Evolutionary conservation across 2,797 vertebrate species (phyloP), one percentile per base, ranked within the genome.

Genomic region (Setipinna tenuifilis): DNA sequence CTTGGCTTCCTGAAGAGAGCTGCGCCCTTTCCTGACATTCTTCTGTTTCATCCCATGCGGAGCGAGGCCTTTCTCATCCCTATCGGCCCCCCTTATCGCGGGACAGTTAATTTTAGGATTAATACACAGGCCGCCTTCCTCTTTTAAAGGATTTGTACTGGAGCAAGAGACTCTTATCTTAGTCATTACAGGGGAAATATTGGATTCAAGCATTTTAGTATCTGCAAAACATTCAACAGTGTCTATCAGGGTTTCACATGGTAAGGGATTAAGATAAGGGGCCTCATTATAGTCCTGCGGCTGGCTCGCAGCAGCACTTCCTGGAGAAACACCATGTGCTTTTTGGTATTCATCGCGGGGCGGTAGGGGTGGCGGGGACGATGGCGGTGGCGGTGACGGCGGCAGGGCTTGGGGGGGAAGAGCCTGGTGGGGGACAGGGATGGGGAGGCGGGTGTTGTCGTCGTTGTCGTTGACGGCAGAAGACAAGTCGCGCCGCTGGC

Each of bases 131-230:
- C 93, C 85, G 92, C 90, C 92, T 87, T 94, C 92, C 94, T 94
- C 95, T 94, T 96, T 96, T 94, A 94, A 95, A 95, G 96, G 96
- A 96, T 96, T 96, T 95, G 96, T 95, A 93, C 94, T 91, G 86
- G 94, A 92, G 94, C 94, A 90, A 95, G 94, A 93, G 95, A 94
- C 95, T 93, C 95, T 96, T 96, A 96, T 96, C 95, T 95, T 92
- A 94, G 94, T 96, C 95, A 96, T 96, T 96, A 96, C 93, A 94
- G 94, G 89, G 90, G 89, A 94, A 94, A 95, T 95, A 95, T 96
- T 96, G 95, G 95, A 95, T 95, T 94, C 91, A 91, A 94, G 94
- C 94, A 89, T 93, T 94, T 95, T 92, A 93, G 94, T 95, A 95
- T 96, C 94, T 93, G 94, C 93, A 91, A 93, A 95, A 95, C 93